Evolutionary conservation across 2,888 invertebrate species (phyloP), one percentile per base, ranked within the genome.

Genomic region (Himalopsyche anomala): DNA sequence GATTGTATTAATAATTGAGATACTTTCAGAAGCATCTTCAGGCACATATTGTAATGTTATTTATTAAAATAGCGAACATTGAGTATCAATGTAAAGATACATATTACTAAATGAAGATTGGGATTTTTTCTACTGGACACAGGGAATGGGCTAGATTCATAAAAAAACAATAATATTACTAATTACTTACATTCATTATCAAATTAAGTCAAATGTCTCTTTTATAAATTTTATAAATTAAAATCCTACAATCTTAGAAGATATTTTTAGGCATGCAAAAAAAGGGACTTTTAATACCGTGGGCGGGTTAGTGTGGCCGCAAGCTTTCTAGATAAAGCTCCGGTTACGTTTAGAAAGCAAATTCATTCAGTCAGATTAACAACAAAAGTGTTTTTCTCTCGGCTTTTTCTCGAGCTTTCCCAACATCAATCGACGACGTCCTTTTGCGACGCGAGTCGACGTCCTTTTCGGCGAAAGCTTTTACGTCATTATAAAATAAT

Each of bases 401-500:
- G 56, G 62, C 62, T 8, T 62, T 62, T 62, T 62, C 4, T 51
- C 15, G 15, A 62, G 62, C 28, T 62, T 62, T 28, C 62, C 62
- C 62, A 62, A 19, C 62, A 62, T 62, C 62, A 62, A 62, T 62
- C 5, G 62, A 8, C 19, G 62, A 19, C 62, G 28, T 62, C 62
- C 11, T 62, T 62, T 62, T n/a, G 19, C 62, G 19, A 19, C 19
- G 28, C 19, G 9, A 62, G 62, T 28, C n/a, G 62, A 8, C 62
- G 11, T n/a, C 62, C 28, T 62, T 19, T 62, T 28, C 9, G 19
- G n/a, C 19, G 28, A 62, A 62, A 19, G 62, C 19, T 62, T 19
- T 62, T 62, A 62, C 19, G 62, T 62, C 62, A 62, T 62, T 19
- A 62, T 28, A 62, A 62, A 62, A 62, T 62, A 62, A 19, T 62